Percentiles rank a stretch among this genome's conserved stretches.
Evolutionary conservation across 2,888 invertebrate species (phyloP).

Genomic region (Epinotia ramella): DNA sequence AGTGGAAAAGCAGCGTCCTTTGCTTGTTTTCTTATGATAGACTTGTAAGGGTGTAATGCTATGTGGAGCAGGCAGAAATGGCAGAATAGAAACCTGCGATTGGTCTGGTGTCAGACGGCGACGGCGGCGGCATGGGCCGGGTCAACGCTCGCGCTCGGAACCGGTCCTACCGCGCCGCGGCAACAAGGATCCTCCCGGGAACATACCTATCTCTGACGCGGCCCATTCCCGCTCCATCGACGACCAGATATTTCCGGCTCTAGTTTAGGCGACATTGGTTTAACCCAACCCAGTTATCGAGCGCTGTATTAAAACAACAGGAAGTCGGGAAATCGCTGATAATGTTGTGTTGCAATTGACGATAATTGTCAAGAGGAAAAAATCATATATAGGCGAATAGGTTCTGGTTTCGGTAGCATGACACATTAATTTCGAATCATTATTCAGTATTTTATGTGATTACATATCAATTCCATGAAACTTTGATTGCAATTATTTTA

Average conservation of each 20-base stretch:
- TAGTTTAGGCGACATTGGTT: conserved; percentile 54
- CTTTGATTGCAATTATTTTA: not conserved
- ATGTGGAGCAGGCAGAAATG: conserved; percentile 27
- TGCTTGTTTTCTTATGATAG: not conserved
- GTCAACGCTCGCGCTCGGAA: conserved; percentile 78
- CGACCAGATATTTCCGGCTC: conserved; percentile 67
- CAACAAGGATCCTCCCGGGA: conserved; percentile 77
- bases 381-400: not conserved
- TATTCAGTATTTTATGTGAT: conserved; percentile 1
- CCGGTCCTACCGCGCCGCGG: conserved; percentile 70
- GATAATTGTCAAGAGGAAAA: conserved; percentile 22
- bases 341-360: conserved; percentile 23
- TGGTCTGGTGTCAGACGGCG: conserved; percentile 11
- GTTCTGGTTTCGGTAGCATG: not conserved
- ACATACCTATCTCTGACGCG: conserved; percentile 59
- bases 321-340: conserved; percentile 33
- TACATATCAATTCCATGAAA: conserved; percentile 17
- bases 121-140: conserved; percentile 59
- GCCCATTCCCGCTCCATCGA: conserved; percentile 55
- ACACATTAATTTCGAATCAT: not conserved
- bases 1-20: not conserved
- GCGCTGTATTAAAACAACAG: conserved; percentile 39
- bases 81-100: conserved; percentile 36
- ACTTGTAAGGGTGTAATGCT: not conserved
- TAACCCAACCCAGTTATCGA: conserved; percentile 40